These are phyloP conservation scores for Diplogasteroides magnus DNA, from an alignment of 1,140 invertebrate genomes.

Conservation along the genomic window DNA sequence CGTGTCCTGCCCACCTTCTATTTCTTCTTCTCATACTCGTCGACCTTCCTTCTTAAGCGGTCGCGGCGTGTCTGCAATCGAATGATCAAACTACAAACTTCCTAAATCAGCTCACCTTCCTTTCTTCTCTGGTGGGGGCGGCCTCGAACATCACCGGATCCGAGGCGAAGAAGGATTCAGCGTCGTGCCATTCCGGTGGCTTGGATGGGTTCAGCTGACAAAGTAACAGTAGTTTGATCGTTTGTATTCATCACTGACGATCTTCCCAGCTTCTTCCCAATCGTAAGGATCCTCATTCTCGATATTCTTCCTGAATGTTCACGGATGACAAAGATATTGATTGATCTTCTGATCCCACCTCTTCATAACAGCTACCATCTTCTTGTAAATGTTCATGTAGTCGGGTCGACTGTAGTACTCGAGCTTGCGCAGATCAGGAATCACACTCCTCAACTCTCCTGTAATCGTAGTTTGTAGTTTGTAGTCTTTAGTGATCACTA, in stretches of 20 bases:
- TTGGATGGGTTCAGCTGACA: not conserved
- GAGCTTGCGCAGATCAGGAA: constrained; percentile 9
- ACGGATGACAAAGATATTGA: constrained; percentile 2
- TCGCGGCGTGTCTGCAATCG: too few species aligned
- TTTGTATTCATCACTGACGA: not conserved
- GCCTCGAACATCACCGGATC: too few species aligned
- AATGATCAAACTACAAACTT: too few species aligned
- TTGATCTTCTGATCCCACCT: not conserved
- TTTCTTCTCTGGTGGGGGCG: too few species aligned
- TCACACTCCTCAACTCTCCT: not conserved
- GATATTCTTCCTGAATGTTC: constrained; percentile 8
- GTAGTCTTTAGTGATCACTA: not conserved
- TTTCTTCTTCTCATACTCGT: too few species aligned
- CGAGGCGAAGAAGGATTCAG: not conserved
- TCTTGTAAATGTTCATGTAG: constrained; percentile 5
- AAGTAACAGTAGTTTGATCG: not conserved
- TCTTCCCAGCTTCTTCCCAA: constrained; percentile 20
- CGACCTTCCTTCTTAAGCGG: too few species aligned
- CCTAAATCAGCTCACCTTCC: too few species aligned
- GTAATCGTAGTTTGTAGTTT: not conserved
- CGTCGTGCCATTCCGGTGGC: not conserved
- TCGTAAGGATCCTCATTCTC: constrained; percentile 23
- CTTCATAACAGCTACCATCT: not conserved
- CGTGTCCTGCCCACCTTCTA: too few species aligned
- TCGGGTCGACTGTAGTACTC: constrained; percentile 28